Conservation (phyloP, 1,140 invertebrate species). For the Diorhabda elongata region DNA sequence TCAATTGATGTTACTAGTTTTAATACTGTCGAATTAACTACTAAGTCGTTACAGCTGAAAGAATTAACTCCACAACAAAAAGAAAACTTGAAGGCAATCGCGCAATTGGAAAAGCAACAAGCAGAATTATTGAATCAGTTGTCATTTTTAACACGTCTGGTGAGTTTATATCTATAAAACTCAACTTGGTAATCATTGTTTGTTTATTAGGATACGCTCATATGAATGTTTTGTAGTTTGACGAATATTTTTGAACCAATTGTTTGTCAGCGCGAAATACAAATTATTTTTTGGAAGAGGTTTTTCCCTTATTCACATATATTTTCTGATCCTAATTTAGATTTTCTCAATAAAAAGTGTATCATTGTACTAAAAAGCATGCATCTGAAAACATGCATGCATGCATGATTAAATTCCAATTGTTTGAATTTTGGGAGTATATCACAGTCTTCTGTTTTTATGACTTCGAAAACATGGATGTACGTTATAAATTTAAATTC, state of each 20-base stretch:
- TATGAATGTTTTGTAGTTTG: slow-evolving; percentile 21
- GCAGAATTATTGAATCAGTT: slow-evolving; percentile 42
- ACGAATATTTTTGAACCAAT: neutral
- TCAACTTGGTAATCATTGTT: neutral
- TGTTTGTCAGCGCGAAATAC: too few species aligned
- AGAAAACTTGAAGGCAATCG: slow-evolving; percentile 40
- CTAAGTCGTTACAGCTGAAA: slow-evolving; percentile 26
- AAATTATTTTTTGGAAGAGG: too few species aligned
- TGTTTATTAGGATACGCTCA: neutral
- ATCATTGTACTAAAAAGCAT: too few species aligned
- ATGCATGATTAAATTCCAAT: too few species aligned
- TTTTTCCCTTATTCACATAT: too few species aligned
- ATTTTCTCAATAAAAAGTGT: too few species aligned
- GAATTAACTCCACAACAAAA: slow-evolving; percentile 41
- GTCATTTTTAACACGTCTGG: slow-evolving; percentile 42
- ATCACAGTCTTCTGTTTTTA: too few species aligned
- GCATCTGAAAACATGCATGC: too few species aligned
- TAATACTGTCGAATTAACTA: slow-evolving; percentile 18
- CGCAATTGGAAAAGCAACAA: slow-evolving; percentile 42
- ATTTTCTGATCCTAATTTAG: too few species aligned
- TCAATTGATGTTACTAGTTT: slow-evolving; percentile 19
- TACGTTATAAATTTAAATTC: too few species aligned
- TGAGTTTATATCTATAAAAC: slow-evolving; percentile 20
- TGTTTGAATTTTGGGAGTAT: too few species aligned
- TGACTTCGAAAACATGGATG: too few species aligned